Base-by-base conservation (phyloP, 2,888 invertebrate species). In the Mesochorus sp. region DNA sequence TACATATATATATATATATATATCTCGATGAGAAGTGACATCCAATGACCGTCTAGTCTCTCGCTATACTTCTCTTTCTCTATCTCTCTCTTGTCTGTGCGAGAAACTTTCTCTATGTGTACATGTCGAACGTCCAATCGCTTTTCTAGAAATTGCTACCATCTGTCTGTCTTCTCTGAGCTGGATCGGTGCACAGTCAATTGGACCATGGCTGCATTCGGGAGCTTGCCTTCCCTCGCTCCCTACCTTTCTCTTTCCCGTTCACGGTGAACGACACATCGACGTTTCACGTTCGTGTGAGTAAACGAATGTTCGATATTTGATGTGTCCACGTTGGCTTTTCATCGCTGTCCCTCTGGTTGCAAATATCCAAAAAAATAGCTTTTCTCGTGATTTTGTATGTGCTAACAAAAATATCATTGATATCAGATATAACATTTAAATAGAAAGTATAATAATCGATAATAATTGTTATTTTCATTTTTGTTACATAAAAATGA, bases 121-220 rank as follows among this genome's bases (percentile, higher is more conserved):
- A 68, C 49, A 62, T 42, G 49, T 39, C 49, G 17, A 51, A 64
- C 51, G 61, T 73, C 49, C 68, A 61, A 75, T 75, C 71, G 67
- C 66, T 72, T 71, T 72, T 68, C 64, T 62, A 62, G 70, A 57
- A 71, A 64, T 74, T 74, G 53, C 62, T 44, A 59, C 70, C 74
- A 55, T 78, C 68, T 57, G 68, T 74, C 70, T 44, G 64, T 49
- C 66, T 62, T n/a, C 59, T 64, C 34, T 34, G 74, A 64, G 49
- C 26, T 66, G 59, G 57, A 53, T 53, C 73, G 68, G 12, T 70
- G 73, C 73, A 64, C 73, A 51, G 34, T 64, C 68, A 78, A 73
- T 73, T 51, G 68, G 26, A 57, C 49, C 57, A 39, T 59, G 31
- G 49, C 8, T 19, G 37, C 57, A 31, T 34, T 51, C 74, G 37